These are phyloP conservation scores for Ariopsis seemanni DNA, from an alignment of 2,113 vertebrate species.

Conservation along the genomic window DNA sequence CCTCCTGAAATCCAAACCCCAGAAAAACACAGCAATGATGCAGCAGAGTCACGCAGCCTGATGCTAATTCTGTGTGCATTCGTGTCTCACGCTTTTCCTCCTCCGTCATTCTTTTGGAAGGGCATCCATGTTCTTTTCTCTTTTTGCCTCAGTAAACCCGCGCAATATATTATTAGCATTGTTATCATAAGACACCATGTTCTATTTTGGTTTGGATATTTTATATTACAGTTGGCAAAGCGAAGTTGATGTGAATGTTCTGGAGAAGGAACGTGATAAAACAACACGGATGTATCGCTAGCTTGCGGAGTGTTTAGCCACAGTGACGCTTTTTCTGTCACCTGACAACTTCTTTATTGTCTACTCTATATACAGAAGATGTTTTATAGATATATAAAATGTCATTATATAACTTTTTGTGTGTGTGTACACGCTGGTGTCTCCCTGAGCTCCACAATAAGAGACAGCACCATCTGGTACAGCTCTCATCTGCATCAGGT, in stretches of 20 bases:
- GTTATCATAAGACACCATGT: not conserved
- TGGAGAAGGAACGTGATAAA: not conserved
- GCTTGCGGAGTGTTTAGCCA: not conserved
- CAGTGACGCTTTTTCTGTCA: not conserved
- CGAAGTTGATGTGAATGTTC: not conserved
- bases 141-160: too few species aligned
- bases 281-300: not conserved
- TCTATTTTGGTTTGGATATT: not conserved
- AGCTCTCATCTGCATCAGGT: conserved; percentile 20
- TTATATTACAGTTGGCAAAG: not conserved
- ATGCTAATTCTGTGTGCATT: conserved; percentile 1
- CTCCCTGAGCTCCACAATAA: conserved; percentile 1
- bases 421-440: not conserved
- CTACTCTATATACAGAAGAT: not conserved
- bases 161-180: not conserved
- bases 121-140: too few species aligned
- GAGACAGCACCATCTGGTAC: conserved; percentile 20
- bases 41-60: not conserved
- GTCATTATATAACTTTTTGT: conserved; percentile 2
- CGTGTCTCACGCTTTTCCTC: not conserved
- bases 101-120: not conserved
- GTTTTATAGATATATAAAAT: not conserved
- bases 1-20: not conserved
- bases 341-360: not conserved
- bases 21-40: not conserved